Base-by-base conservation (phyloP, 2,113 vertebrate species). In the Gymnocephalus cernua region DNA sequence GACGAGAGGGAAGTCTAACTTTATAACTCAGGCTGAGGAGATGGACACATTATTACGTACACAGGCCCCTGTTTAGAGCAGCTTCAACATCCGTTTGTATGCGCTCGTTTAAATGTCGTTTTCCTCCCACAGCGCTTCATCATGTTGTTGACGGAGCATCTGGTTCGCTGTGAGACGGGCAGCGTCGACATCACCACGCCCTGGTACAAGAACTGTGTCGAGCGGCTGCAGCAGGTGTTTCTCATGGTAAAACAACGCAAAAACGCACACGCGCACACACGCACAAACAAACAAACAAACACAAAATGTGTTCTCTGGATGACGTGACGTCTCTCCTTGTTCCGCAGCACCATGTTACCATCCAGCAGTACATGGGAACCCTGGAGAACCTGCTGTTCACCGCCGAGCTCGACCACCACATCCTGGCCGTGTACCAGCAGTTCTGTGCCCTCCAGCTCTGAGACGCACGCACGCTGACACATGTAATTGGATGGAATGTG, bases 281-380 rank as follows among this genome's bases (percentile, higher is more conserved):
- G n/a, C 15, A n/a, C 18, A n/a, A n/a, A n/a, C n/a, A n/a, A n/a
- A n/a, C n/a, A n/a, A n/a, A n/a, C n/a, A n/a, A n/a, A n/a, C n/a
- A n/a, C n/a, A n/a, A n/a, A n/a, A n/a, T n/a, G n/a, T n/a, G n/a
- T n/a, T 16, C 41, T 41, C 27, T 54, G 3, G 0, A 3, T 76
- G 41, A 69, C 27, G 2, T 14, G 1, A 4, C 2, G 11, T 16
- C 19, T 53, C 18, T 45, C 6, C 35, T 41, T 4, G 1, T 45
- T 59, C 70, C 13, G 6, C 93, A 99, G 98, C 98, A 99, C 89
- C 97, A 99, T 78, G 96, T 96, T 75, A 99, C 96, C 89, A 99
- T 99, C 95, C 98, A 99, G 93, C 98, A 99, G 94, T 99, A 99
- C 93, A 97, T 99, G 97, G 96, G 97, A 83, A 99, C 98, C 6